Conservation (phyloP, 2,797 vertebrate genomes). For the Anolis apletophallus region DNA sequence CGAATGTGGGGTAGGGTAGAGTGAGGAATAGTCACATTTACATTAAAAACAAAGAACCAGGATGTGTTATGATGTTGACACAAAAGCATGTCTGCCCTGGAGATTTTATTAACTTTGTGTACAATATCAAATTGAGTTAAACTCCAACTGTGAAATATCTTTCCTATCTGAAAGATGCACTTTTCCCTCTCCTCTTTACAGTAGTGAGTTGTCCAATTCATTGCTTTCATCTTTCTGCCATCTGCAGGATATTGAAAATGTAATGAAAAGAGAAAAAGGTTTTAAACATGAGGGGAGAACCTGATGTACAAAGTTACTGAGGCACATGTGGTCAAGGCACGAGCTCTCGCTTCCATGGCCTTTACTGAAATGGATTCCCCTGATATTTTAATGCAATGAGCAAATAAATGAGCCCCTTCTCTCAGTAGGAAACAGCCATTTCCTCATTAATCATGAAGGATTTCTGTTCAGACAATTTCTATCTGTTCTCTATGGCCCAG, state of each 20-base stretch:
- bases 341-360: constrained; percentile 75
- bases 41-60: constrained; percentile 56
- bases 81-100: constrained; percentile 48
- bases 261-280: constrained; percentile 76
- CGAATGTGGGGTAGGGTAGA: neutral
- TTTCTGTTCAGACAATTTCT: constrained; percentile 77
- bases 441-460: constrained; percentile 83
- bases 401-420: constrained; percentile 82
- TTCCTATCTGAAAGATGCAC: constrained; percentile 60
- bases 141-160: constrained; percentile 63
- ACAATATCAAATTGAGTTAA: constrained; percentile 55
- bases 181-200: constrained; percentile 62
- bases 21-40: constrained; percentile 54
- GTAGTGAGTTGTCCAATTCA: constrained; percentile 71
- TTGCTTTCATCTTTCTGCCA: constrained; percentile 77
- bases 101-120: constrained; percentile 49
- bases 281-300: constrained; percentile 71
- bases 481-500: constrained; percentile 88
- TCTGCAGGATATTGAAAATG: constrained; percentile 79
- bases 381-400: constrained; percentile 79
- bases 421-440: constrained; percentile 78
- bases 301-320: constrained; percentile 79
- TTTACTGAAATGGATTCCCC: constrained; percentile 83
- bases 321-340: constrained; percentile 72
- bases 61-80: constrained; percentile 47